phyloP scores from a whole-genome alignment of 2,888 invertebrate species.

The Temnothorax unifasciatus region DNA sequence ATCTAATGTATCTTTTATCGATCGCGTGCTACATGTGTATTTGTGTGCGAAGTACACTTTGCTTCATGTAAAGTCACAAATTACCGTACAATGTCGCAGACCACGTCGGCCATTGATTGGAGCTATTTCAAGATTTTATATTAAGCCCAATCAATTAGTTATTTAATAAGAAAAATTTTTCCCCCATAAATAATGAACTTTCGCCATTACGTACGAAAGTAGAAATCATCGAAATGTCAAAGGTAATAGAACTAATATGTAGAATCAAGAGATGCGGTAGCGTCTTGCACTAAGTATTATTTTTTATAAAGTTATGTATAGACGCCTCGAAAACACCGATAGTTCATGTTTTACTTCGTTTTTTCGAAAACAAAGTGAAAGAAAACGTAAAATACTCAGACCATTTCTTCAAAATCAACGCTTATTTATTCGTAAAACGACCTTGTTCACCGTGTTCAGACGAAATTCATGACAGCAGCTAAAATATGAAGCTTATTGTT shows the following conservation, averaged over 20 bases:
- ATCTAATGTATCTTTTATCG: conserved; percentile 43
- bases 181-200: neutral
- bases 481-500: conserved; percentile 56
- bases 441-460: neutral
- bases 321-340: neutral
- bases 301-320: neutral
- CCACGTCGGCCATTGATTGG: neutral
- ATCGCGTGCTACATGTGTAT: conserved; percentile 10
- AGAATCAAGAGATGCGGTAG: neutral
- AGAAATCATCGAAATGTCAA: neutral
- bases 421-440: neutral
- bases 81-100: neutral
- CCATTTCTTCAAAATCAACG: conserved; percentile 10
- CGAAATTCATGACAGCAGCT: conserved; percentile 41
- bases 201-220: neutral
- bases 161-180: neutral
- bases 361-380: neutral
- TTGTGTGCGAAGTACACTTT: neutral
- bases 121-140: neutral
- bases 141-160: neutral
- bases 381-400: neutral
- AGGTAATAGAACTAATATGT: neutral
- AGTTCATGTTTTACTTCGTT: neutral
- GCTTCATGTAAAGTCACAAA: conserved; percentile 13
- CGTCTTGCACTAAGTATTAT: neutral